These are phyloP conservation scores for Maconellicoccus hirsutus DNA, from an alignment of 1,140 invertebrate species.

Conservation along the genomic window DNA sequence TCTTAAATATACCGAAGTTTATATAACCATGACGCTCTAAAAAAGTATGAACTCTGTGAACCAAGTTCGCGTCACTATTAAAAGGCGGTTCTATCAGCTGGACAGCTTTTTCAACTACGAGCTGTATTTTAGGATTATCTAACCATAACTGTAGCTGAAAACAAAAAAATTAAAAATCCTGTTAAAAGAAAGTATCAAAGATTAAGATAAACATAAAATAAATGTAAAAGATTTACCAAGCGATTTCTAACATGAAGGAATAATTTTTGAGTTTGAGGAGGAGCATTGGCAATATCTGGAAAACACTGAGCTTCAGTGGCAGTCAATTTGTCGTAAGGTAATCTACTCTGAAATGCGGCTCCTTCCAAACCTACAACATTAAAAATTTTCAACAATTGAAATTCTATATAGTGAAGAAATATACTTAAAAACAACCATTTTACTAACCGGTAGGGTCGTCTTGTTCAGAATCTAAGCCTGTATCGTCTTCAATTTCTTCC, in stretches of 20 bases:
- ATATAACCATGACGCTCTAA: conserved; percentile 94
- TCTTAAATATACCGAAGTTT: conserved; percentile 94
- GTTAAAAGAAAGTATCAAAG: neutral
- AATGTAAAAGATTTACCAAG: conserved; percentile 42
- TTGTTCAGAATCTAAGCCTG: conserved; percentile 37
- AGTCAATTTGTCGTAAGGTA: conserved; percentile 91
- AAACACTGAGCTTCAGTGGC: conserved; percentile 88
- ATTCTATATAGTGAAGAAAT: no score
- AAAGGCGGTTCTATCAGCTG: conserved; percentile 79
- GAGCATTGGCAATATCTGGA: conserved; percentile 71
- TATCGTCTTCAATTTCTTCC: conserved; percentile 31
- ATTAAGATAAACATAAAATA: neutral
- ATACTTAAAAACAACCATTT: no score
- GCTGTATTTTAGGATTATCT: conserved; percentile 86
- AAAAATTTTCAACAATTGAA: neutral
- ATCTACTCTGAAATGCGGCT: conserved; percentile 80
- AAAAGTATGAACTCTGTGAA: conserved; percentile 79
- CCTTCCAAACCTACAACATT: conserved; percentile 59
- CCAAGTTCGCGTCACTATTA: conserved; percentile 75
- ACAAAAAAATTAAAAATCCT: conserved; percentile 24
- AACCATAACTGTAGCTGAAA: conserved; percentile 86
- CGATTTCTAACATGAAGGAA: conserved; percentile 89
- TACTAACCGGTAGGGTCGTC: conserved; percentile 46
- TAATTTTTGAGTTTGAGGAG: conserved; percentile 73
- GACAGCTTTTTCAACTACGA: conserved; percentile 69